phyloP scores from a whole-genome alignment of 2,113 vertebrate species.

The Cygnus buccinator region DNA sequence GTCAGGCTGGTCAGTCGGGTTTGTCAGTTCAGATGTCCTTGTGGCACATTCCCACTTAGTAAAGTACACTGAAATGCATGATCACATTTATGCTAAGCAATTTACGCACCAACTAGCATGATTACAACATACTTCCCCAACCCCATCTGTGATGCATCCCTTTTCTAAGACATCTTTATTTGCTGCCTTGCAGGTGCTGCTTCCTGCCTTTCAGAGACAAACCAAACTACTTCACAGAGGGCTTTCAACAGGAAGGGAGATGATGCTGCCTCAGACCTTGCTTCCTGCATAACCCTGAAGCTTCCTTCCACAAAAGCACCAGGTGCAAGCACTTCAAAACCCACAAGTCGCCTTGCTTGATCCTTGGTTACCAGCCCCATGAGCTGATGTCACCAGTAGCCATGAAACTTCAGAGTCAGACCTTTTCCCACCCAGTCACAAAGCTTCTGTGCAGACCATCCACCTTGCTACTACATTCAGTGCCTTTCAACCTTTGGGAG shows the following conservation, averaged over 20 bases:
- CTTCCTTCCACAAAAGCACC: neutral
- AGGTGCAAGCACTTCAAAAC: neutral
- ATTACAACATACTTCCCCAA: neutral
- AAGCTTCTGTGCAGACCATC: constrained; percentile 23
- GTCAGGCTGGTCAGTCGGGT: neutral
- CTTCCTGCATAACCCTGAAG: constrained; percentile 9
- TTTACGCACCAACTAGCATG: neutral
- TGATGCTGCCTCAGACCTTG: neutral
- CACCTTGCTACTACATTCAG: constrained; percentile 20
- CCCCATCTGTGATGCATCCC: neutral
- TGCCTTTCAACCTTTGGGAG: neutral
- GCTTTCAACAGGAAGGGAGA: constrained; percentile 53
- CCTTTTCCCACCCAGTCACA: neutral
- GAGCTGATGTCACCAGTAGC: neutral
- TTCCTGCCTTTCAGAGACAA: constrained; percentile 54
- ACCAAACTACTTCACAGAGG: neutral
- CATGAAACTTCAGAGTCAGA: neutral
- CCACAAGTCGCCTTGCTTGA: neutral
- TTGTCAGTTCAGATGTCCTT: neutral
- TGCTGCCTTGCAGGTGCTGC: constrained; percentile 61
- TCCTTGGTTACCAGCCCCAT: neutral
- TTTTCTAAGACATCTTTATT: constrained; percentile 7
- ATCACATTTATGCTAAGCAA: neutral
- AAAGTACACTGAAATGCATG: neutral
- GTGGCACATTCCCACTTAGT: neutral